These are phyloP conservation scores for Drosophila aff. DNA, from an alignment of 1,140 invertebrate genomes.

Conservation along the genomic window DNA sequence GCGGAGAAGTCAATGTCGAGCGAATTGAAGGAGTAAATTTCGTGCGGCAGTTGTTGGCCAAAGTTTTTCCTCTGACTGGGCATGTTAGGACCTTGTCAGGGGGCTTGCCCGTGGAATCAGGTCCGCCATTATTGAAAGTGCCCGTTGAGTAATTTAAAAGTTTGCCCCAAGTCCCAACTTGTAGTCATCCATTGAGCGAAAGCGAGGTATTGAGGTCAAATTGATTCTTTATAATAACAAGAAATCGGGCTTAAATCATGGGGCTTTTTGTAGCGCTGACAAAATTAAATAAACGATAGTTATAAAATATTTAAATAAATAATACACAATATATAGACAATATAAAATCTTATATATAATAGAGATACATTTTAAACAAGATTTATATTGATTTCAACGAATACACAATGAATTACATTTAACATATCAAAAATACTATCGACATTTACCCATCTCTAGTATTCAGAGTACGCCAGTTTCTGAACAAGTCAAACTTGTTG, in stretches of 20 bases:
- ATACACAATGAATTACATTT: too few relatives aligned
- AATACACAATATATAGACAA: neutral
- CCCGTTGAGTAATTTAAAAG: constrained; percentile 79
- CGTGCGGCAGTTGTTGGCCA: constrained; percentile 53
- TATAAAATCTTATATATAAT: neutral
- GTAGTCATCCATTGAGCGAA: constrained; percentile 37
- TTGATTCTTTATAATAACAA: constrained; percentile 74
- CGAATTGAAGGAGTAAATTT: constrained; percentile 54
- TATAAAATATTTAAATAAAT: neutral
- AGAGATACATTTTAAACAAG: neutral
- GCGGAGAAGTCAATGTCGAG: constrained; percentile 43
- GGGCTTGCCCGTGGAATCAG: constrained; percentile 17
- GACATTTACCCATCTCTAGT: neutral
- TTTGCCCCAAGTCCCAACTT: constrained; percentile 55
- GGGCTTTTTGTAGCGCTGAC: constrained; percentile 13
- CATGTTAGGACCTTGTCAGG: constrained; percentile 50
- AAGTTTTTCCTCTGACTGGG: constrained; percentile 50
- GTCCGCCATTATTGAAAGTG: constrained; percentile 74
- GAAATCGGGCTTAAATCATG: constrained; percentile 62
- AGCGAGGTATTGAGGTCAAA: constrained; percentile 66
- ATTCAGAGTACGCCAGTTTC: neutral
- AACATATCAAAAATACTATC: neutral
- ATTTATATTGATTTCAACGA: neutral
- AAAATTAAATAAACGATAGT: neutral
- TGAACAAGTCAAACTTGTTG: constrained; percentile 21